A percentile compares a stretch with the other conserved stretches of the same genome.
These are phyloP conservation scores for Crocallis elinguaria DNA, from an alignment of 2,888 invertebrate genomes.

Conservation along the genomic window DNA sequence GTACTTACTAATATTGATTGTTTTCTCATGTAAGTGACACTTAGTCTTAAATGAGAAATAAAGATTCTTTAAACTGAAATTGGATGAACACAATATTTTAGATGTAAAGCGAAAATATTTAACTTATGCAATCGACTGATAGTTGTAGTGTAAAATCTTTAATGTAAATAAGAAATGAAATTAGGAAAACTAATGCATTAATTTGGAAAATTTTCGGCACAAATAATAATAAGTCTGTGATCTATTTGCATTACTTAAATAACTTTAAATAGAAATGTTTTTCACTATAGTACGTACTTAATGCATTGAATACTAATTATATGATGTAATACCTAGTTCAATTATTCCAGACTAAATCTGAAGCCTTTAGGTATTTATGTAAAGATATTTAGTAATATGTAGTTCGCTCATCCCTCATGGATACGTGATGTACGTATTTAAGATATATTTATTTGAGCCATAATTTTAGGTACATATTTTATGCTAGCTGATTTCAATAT, in stretches of 20 bases:
- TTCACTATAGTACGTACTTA: slow-evolving; percentile 19
- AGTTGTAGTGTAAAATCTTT: slow-evolving; percentile 65
- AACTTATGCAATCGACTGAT: slow-evolving; percentile 76
- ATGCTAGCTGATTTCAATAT: not conserved
- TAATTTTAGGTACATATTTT: not conserved
- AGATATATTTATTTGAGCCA: slow-evolving; percentile 3
- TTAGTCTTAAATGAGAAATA: too few species aligned
- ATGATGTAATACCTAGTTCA: too few species aligned
- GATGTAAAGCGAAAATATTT: slow-evolving; percentile 41
- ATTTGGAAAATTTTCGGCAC: slow-evolving; percentile 55
- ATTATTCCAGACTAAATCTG: too few species aligned
- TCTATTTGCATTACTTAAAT: slow-evolving; percentile 52
- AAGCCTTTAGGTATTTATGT: too few species aligned
- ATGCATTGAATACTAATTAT: slow-evolving; percentile 2
- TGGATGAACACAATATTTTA: slow-evolving; percentile 20
- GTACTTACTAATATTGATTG: too few species aligned
- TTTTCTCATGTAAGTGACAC: too few species aligned
- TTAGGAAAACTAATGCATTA: slow-evolving; percentile 20
- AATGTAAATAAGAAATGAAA: slow-evolving; percentile 42
- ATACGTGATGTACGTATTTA: not conserved
- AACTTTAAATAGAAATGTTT: not conserved
- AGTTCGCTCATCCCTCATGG: too few species aligned
- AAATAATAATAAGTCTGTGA: slow-evolving; percentile 68
- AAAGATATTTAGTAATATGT: not conserved
- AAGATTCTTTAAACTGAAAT: not conserved